These are phyloP conservation scores for Temnothorax nylanderi DNA, from an alignment of 1,140 invertebrate species.

Conservation along the genomic window DNA sequence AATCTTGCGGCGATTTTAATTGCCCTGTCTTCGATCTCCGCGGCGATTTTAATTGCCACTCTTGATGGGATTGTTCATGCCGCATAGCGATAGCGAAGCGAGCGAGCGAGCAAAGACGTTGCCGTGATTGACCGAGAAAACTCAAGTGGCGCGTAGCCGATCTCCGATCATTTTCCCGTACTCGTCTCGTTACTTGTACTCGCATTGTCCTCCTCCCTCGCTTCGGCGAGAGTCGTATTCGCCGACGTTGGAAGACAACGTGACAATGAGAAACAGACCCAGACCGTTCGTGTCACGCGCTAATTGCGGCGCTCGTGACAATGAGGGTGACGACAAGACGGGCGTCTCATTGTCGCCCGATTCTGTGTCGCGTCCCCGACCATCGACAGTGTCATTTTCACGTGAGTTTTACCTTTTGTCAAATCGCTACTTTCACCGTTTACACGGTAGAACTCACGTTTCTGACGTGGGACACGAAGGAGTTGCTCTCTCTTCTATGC, in stretches of 20 bases:
- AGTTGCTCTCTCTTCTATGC: constrained; percentile 50
- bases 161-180: neutral
- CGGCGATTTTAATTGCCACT: constrained; percentile 3
- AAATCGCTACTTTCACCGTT: constrained; percentile 81
- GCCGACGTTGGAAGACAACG: constrained; percentile 30
- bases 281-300: constrained; percentile 72
- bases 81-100: neutral
- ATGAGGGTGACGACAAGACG: constrained; percentile 55
- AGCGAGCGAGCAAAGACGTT: neutral
- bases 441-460: constrained; percentile 44
- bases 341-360: neutral
- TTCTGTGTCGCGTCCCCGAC: neutral
- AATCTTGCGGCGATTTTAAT: constrained; percentile 9
- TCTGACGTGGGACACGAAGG: neutral
- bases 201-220: neutral
- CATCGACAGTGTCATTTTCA: constrained; percentile 42
- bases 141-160: neutral
- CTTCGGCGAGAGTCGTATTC: neutral
- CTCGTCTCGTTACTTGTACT: neutral
- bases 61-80: constrained; percentile 1
- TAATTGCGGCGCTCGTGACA: constrained; percentile 74
- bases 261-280: constrained; percentile 46
- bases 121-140: constrained; percentile 26
- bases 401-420: constrained; percentile 70
- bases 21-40: neutral